A percentile compares a stretch with the other conserved stretches of the same genome.
Conservation (phyloP, 2,888 invertebrate species). For the Cantharis rustica region DNA sequence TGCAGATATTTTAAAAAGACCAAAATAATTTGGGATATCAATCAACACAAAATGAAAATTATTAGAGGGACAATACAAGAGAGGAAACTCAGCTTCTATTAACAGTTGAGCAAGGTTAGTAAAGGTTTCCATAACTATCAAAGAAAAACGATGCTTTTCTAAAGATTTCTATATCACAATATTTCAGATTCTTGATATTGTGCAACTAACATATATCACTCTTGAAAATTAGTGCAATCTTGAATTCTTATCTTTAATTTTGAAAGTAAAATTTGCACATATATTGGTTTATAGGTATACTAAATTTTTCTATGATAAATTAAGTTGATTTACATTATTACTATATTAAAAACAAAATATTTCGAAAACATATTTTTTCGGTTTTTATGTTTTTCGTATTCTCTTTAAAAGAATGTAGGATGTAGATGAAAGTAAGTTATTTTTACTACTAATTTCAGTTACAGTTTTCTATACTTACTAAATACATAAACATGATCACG, state of each 20-base stretch:
- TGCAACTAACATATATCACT: not conserved
- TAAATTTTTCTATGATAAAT: not conserved
- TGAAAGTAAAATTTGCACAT: not conserved
- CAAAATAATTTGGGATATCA: not conserved
- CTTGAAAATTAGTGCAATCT: not conserved
- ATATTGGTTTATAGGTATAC: not conserved
- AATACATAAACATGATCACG: too few species aligned
- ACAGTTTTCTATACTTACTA: too few species aligned
- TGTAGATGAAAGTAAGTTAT: too few species aligned
- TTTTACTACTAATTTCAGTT: too few species aligned
- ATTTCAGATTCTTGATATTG: not conserved
- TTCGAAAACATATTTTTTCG: too few species aligned
- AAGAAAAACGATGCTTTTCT: not conserved
- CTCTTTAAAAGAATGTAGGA: too few species aligned
- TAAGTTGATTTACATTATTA: too few species aligned
- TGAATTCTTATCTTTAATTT: not conserved
- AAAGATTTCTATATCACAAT: not conserved
- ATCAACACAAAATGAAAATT: not conserved
- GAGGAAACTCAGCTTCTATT: not conserved
- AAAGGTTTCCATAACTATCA: not conserved
- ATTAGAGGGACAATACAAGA: not conserved
- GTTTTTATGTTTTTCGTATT: too few species aligned
- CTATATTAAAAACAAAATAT: too few species aligned
- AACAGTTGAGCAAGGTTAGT: not conserved
- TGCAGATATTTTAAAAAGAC: not conserved